These are phyloP conservation scores for Campaea margaritaria DNA, from an alignment of 2,888 invertebrate species.

Conservation along the genomic window DNA sequence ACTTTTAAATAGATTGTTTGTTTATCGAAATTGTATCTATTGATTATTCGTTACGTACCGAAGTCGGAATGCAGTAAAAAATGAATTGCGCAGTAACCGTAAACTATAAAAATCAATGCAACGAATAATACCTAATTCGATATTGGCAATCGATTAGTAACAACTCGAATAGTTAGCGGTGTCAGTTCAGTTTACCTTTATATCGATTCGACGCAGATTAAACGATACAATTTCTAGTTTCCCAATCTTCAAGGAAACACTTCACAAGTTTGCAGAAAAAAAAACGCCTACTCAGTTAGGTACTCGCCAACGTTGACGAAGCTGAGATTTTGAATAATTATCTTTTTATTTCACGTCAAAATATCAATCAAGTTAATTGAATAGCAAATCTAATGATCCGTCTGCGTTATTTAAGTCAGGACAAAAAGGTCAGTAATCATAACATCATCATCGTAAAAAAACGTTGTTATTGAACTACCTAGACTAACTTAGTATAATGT, in stretches of 20 bases:
- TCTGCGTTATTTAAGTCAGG: constrained; percentile 31
- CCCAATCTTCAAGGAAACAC: constrained; percentile 52
- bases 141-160: constrained; percentile 68
- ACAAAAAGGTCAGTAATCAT: constrained; percentile 49
- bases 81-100: constrained; percentile 47
- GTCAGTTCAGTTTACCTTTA: constrained; percentile 61
- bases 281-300: no score
- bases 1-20: constrained; percentile 11
- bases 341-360: constrained; percentile 41
- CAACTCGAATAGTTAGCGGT: constrained; percentile 52
- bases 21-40: constrained; percentile 7
- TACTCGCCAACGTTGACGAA: background rate
- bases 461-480: constrained; percentile 28
- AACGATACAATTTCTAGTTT: constrained; percentile 54
- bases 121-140: constrained; percentile 53
- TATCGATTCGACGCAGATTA: constrained; percentile 64
- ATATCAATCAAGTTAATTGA: constrained; percentile 47
- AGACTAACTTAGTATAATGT: constrained; percentile 14
- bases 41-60: constrained; percentile 15
- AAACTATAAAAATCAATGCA: constrained; percentile 56
- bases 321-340: constrained; percentile 35
- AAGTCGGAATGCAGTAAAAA: constrained; percentile 36
- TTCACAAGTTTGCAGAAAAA: constrained; percentile 8
- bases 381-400: constrained; percentile 41
- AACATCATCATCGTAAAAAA: constrained; percentile 42